Conservation (phyloP, 2,888 invertebrate genomes). For the Stenotaenia linearis region DNA sequence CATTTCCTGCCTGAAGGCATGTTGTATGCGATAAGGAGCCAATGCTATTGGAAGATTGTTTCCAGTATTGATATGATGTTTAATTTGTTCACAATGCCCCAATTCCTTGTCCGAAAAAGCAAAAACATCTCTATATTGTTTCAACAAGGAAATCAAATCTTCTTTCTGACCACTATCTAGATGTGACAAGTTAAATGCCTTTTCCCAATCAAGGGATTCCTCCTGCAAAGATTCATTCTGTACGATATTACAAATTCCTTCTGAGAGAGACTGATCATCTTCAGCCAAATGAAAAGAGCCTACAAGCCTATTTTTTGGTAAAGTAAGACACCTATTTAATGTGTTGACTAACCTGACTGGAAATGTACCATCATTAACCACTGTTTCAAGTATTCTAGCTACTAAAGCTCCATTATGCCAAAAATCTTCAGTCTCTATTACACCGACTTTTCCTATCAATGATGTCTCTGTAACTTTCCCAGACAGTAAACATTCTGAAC, state of each 20-base stretch:
- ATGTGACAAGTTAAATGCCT: background rate
- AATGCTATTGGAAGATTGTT: background rate
- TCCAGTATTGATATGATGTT: constrained; percentile 30
- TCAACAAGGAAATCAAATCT: background rate
- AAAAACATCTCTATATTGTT: background rate
- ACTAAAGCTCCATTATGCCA: too few species aligned
- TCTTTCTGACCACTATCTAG: background rate
- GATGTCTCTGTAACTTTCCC: background rate
- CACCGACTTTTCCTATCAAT: background rate
- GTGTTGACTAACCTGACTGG: too few species aligned
- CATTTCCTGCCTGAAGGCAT: background rate
- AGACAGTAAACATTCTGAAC: background rate
- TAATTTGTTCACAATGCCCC: background rate
- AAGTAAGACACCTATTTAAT: too few species aligned
- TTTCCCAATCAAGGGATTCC: background rate
- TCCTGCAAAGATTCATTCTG: too few species aligned
- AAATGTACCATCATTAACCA: too few species aligned
- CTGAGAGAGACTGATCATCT: too few species aligned
- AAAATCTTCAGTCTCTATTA: background rate
- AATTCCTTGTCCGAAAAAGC: background rate
- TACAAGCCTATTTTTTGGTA: too few species aligned
- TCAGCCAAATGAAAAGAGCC: too few species aligned
- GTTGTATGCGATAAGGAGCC: background rate
- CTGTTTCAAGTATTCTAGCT: too few species aligned
- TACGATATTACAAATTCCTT: too few species aligned